Conservation (phyloP, 1,140 invertebrate genomes). For the Cherax quadricarinatus region DNA sequence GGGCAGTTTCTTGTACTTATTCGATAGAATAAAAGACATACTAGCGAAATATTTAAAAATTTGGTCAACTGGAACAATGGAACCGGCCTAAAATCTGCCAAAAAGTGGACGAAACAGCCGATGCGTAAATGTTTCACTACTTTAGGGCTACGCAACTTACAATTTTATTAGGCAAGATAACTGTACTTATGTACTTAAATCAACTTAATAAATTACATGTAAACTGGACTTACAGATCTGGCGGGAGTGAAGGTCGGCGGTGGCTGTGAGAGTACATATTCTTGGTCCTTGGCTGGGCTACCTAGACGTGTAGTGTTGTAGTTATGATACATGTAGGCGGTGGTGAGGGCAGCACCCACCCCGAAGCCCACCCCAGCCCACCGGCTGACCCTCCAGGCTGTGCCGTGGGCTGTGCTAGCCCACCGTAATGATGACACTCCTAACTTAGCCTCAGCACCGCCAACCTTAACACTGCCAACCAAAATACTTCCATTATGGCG, state of each 20-base stretch:
- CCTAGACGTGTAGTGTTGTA: conserved; percentile 45
- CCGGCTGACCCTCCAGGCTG: conserved; percentile 14
- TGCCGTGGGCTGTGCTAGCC: neutral
- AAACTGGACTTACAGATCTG: conserved; percentile 30
- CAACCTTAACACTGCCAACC: neutral
- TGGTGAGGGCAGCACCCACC: conserved; percentile 22
- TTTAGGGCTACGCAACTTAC: too few species aligned
- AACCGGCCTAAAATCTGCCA: too few species aligned
- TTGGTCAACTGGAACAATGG: too few species aligned
- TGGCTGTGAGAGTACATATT: conserved; percentile 44
- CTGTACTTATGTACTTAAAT: too few species aligned
- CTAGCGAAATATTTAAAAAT: too few species aligned
- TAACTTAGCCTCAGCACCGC: conserved; percentile 29
- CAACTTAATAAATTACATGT: too few species aligned
- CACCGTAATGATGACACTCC: neutral
- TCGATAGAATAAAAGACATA: too few species aligned
- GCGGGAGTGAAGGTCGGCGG: conserved; percentile 41
- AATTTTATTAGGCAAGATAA: too few species aligned
- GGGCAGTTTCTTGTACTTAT: too few species aligned
- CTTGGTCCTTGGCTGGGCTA: conserved; percentile 37
- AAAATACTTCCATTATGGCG: conserved; percentile 2
- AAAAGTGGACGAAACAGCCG: too few species aligned
- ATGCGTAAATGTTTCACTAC: too few species aligned
- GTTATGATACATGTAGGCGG: conserved; percentile 33
- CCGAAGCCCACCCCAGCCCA: conserved; percentile 31